phyloP scores from a whole-genome alignment of 2,888 invertebrate species.

The Podabrus alpinus region DNA sequence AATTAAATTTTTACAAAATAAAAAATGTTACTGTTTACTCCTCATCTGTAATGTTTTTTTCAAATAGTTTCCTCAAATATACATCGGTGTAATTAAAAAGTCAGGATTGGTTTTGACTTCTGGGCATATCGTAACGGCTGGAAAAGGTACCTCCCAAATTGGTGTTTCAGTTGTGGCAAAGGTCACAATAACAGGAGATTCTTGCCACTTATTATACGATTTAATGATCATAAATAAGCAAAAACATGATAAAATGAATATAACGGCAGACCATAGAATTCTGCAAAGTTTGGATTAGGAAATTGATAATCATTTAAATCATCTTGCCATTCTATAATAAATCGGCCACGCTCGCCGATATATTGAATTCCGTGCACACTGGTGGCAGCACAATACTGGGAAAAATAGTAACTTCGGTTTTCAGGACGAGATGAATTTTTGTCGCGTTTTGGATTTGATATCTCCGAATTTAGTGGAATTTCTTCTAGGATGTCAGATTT shows the following conservation, averaged over 20 bases:
- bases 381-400: conserved; percentile 22
- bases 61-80: not conserved
- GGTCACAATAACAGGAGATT: conserved; percentile 75
- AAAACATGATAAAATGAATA: not conserved
- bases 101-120: conserved; percentile 66
- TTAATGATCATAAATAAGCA: conserved; percentile 47
- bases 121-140: conserved; percentile 53
- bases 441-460: not conserved
- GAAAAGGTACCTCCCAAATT: conserved; percentile 63
- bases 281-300: not conserved
- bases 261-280: conserved; percentile 1
- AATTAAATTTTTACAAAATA: not conserved
- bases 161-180: conserved; percentile 75
- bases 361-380: conserved; percentile 37
- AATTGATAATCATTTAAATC: not conserved
- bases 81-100: conserved; percentile 62
- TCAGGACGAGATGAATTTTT: not conserved
- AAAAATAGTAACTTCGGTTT: conserved; percentile 15
- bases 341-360: conserved; percentile 34
- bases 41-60: not conserved
- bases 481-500: not conserved
- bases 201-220: conserved; percentile 73
- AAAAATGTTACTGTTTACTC: not conserved
- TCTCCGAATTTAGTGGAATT: not conserved
- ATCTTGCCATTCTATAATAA: conserved; percentile 26